Conservation (phyloP, 2,797 vertebrate species). For the Rhinophrynus dorsalis region DNA sequence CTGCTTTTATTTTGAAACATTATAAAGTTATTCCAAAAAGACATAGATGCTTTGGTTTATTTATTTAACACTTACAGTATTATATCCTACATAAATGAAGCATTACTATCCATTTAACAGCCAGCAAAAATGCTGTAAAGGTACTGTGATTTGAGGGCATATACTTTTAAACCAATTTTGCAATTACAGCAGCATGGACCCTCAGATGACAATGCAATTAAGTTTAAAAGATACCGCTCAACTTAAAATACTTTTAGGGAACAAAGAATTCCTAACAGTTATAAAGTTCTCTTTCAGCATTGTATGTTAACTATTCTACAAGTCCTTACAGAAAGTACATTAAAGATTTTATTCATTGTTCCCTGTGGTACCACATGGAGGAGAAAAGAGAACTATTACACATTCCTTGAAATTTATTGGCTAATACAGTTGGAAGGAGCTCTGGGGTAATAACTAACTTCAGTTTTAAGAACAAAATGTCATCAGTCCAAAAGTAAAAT, state of each 20-base stretch:
- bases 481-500: not conserved
- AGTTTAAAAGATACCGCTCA: not conserved
- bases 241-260: slow-evolving; percentile 6
- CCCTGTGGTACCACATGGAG: slow-evolving; percentile 1
- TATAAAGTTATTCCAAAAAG: no score
- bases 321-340: not conserved
- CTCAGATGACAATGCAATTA: not conserved
- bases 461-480: slow-evolving; percentile 6
- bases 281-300: not conserved
- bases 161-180: not conserved
- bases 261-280: slow-evolving; percentile 29
- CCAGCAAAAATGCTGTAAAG: not conserved
- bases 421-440: slow-evolving; percentile 8
- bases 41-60: no score
- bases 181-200: not conserved
- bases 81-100: no score
- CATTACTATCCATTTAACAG: no score
- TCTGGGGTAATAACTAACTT: slow-evolving; percentile 15
- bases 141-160: not conserved
- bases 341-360: slow-evolving; percentile 33
- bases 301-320: slow-evolving; percentile 31
- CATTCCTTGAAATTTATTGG: slow-evolving; percentile 6
- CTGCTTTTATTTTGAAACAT: no score
- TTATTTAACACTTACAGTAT: no score
- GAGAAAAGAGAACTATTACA: slow-evolving; percentile 18